Evolutionary conservation across 2,113 vertebrate genomes (phyloP).

Genomic region (Albula goreensis): DNA sequence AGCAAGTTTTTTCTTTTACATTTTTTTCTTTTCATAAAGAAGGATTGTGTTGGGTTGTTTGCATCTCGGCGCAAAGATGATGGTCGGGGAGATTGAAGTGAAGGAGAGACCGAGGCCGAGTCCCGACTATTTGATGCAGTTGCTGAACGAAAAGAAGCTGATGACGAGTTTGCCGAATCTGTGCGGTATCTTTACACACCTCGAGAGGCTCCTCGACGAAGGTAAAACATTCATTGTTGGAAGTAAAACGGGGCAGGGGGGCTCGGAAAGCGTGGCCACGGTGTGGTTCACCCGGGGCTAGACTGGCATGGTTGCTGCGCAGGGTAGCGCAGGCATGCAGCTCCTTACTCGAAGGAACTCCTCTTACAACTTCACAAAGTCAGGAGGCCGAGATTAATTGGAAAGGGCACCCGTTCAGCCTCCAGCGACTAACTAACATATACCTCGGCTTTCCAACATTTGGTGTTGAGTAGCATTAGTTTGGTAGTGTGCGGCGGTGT

Average conservation of each 20-base stretch:
- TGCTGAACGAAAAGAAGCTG: constrained; percentile 80
- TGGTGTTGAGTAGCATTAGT: not conserved
- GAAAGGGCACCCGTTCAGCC: not conserved
- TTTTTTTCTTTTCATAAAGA: constrained; percentile 48
- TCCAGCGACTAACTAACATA: not conserved
- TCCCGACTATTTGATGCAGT: constrained; percentile 82
- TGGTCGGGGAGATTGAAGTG: constrained; percentile 83
- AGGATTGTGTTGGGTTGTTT: constrained; percentile 69
- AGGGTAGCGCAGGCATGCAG: constrained; percentile 20
- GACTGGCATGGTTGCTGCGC: constrained; percentile 43
- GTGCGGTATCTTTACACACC: constrained; percentile 81
- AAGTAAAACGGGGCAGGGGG: not conserved
- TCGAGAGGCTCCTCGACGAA: constrained; percentile 79
- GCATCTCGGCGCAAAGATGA: constrained; percentile 72
- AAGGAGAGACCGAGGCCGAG: constrained; percentile 84
- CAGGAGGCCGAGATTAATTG: not conserved
- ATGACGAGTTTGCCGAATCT: constrained; percentile 81
- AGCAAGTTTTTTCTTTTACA: constrained; percentile 63
- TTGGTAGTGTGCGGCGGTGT: not conserved
- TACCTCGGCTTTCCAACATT: not conserved
- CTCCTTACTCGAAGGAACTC: not conserved
- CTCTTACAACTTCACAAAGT: constrained; percentile 10
- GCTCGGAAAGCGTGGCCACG: constrained; percentile 39
- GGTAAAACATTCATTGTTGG: constrained; percentile 57
- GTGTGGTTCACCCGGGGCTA: constrained; percentile 38